These are phyloP conservation scores for Dolichoris vasculosae DNA, from an alignment of 1,140 invertebrate species.

Conservation along the genomic window DNA sequence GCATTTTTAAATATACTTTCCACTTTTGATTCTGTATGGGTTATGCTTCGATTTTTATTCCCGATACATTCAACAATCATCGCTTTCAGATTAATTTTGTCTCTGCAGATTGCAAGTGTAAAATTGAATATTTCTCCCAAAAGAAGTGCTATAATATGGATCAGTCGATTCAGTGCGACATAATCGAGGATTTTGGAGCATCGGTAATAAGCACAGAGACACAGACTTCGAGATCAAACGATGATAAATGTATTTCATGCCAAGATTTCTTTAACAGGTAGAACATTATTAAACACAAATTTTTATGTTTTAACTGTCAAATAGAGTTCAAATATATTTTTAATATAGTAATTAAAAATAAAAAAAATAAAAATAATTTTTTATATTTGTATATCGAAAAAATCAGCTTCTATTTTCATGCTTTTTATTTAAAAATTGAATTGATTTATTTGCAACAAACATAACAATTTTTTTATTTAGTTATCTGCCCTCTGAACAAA, in stretches of 20 bases:
- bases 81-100: constrained; percentile 33
- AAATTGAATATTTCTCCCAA: not conserved
- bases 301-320: too few relatives aligned
- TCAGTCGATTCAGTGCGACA: not conserved
- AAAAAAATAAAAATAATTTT: too few relatives aligned
- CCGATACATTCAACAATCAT: not conserved
- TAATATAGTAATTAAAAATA: too few relatives aligned
- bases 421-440: not conserved
- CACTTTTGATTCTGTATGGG: not conserved
- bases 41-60: not conserved
- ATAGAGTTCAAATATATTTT: too few relatives aligned
- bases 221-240: not conserved
- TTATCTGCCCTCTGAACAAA: not conserved
- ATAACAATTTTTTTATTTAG: not conserved
- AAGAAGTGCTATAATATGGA: not conserved
- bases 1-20: not conserved
- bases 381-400: too few relatives aligned
- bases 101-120: constrained; percentile 19
- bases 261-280: constrained; percentile 1
- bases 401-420: not conserved
- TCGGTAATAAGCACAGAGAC: not conserved
- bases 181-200: not conserved
- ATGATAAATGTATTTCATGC: not conserved
- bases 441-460: not conserved
- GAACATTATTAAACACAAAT: not conserved